Base-by-base conservation (phyloP, 2,113 vertebrate species). In the Setophaga coronata region DNA sequence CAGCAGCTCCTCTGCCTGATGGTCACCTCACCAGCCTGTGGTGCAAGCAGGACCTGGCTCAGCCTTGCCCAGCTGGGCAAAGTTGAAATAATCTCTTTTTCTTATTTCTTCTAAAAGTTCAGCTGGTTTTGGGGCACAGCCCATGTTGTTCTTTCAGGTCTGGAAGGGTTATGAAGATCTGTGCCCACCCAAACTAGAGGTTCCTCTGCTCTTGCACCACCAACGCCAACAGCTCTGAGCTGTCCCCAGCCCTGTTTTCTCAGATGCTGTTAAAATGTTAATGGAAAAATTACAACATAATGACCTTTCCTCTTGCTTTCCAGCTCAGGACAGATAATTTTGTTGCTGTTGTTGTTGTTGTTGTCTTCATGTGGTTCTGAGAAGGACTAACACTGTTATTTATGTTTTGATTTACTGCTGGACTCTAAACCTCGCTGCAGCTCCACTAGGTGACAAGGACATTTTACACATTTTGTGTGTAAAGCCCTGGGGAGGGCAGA, bases 91-190 rank as follows among this genome's bases (percentile, higher is more conserved):
- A 53, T 16, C 19, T 48, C 2, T 58, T 24, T 2, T 31, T 18
- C 14, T 53, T 31, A 11, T 29, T 61, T 28, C 33, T 70, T 71
- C 25, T 10, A 42, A 56, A 26, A 21, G 4, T 18, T 10, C 1
- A 0, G 11, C 45, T n/a, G 1, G 4, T 54, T 51, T 51, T 24
- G 36, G 36, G 61, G 28, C 50, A 9, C 19, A 8, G 33, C 13
- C 25, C 36, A 2, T 2, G 5, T 1, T 2, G 2, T 18, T 54
- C 18, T 29, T 9, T 8, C 9, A 14, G 21, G 28, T 40, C 6
- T 47, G 47, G 73, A 38, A 34, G 72, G 29, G 34, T 53, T 21
- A 8, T 12, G n/a, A 13, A 15, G 21, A 24, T 23, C n/a, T 18
- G 12, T 14, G 29, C n/a, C 62, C 20, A 2, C 19, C 50, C 29